Conservation (phyloP, 1,140 invertebrate genomes). For the Holcopasites calliopsidis region DNA sequence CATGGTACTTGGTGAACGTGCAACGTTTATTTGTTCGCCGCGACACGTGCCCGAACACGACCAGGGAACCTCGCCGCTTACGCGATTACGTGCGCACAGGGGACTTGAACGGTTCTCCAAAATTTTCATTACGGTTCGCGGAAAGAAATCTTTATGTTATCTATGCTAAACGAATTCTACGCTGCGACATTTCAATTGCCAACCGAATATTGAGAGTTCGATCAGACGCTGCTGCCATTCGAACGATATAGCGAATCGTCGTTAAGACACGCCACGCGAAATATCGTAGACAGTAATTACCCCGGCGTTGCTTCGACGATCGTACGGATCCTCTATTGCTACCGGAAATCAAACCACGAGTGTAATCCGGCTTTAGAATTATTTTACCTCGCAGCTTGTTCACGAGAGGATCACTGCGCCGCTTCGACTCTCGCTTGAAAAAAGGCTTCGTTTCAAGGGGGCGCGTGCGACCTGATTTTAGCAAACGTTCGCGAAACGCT, state of each 20-base stretch:
- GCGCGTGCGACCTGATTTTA: conserved; percentile 76
- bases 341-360: not conserved
- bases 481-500: conserved; percentile 79
- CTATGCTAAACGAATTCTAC: too few species aligned
- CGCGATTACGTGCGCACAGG: conserved; percentile 45
- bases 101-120: not conserved
- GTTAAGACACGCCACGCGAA: conserved; percentile 27
- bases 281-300: conserved; percentile 20
- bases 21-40: conserved; percentile 62
- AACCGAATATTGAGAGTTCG: too few species aligned
- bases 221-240: conserved; percentile 34
- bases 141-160: too few species aligned
- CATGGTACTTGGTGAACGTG: conserved; percentile 71
- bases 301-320: not conserved
- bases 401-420: too few species aligned
- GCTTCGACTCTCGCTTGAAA: too few species aligned
- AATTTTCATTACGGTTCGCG: too few species aligned
- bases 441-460: too few species aligned
- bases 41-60: conserved; percentile 64
- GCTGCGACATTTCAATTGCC: conserved; percentile 17
- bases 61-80: conserved; percentile 40
- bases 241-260: conserved; percentile 20
- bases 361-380: too few species aligned
- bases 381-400: too few species aligned
- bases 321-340: too few species aligned